phyloP scores from a whole-genome alignment of 2,888 invertebrate species.

The Hedychridium roseum region DNA sequence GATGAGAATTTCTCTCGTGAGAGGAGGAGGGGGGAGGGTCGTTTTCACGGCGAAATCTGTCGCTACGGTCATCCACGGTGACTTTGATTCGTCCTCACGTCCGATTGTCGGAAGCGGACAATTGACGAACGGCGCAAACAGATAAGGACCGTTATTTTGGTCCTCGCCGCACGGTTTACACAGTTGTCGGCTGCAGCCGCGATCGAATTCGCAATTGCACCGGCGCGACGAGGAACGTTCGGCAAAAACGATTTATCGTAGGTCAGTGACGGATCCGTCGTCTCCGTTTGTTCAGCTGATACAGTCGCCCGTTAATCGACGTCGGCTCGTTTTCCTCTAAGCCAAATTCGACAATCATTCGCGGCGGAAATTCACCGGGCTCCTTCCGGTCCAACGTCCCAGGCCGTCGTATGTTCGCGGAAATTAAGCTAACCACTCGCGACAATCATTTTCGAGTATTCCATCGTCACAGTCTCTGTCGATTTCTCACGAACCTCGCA shows the following conservation, averaged over 20 bases:
- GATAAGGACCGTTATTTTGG: conserved; percentile 33
- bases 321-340: too few species aligned
- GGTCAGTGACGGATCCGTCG: conserved; percentile 30
- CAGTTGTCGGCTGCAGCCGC: conserved; percentile 28
- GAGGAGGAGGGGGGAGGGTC: too few species aligned
- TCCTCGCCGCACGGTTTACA: conserved; percentile 31
- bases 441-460: too few species aligned
- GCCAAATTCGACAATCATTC: too few species aligned
- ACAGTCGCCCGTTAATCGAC: conserved; percentile 1
- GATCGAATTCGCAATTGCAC: conserved; percentile 10
- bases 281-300: conserved; percentile 35
- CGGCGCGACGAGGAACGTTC: conserved; percentile 9
- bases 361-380: too few species aligned
- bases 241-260: conserved; percentile 27
- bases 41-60: not conserved
- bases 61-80: conserved; percentile 23
- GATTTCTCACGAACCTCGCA: too few species aligned
- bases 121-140: conserved; percentile 52
- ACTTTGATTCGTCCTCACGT: conserved; percentile 48
- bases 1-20: too few species aligned
- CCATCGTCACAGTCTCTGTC: too few species aligned
- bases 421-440: too few species aligned
- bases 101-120: conserved; percentile 41
- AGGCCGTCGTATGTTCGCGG: too few species aligned
- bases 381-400: too few species aligned